Evolutionary conservation across 2,797 vertebrate genomes (phyloP), one percentile per base, ranked within the genome.

Genomic region (Pangasius sanitwongsei): DNA sequence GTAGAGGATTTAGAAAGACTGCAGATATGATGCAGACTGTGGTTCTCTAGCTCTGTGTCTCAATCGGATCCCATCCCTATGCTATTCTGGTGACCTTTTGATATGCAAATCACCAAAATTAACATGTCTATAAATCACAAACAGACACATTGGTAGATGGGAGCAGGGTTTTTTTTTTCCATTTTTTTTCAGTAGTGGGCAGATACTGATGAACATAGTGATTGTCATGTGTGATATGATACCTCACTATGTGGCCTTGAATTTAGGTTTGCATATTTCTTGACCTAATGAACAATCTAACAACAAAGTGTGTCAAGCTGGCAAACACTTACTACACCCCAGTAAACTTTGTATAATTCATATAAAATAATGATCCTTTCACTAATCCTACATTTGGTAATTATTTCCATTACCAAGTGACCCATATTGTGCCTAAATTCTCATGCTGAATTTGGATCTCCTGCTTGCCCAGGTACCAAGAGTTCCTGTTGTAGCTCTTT

Each of bases 21-120:
- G 85, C 50, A 13, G 48, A 89, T 83, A 70, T 86, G 86, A 89
- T 69, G 48, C 41, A 84, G 34, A 34, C 41, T 2, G 63, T 15
- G 61, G 28, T 57, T 85, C 37, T 41, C 28, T 63, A 75, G 87
- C 50, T 28, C 70, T 31, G 41, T 82, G 61, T 88, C 15, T 65
- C n/a, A 23, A 31, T 86, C 77, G 55, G n/a, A 25, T 86, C 65
- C 67, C 48, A 20, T 67, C 63, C 77, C 77, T n/a, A 50, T 53
- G 61, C 75, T 86, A 57, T 86, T 83, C 83, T 63, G 57, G 1
- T 75, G 25, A 87, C 82, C 83, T 65, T 92, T 89, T 92, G 91
- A 92, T 88, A 93, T 93, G 91, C 88, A 89, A 92, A 93, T 91
- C 15, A 86, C 8, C 25, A 11, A 41, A 87, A 90, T 90, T 86